Percentiles rank a stretch among this genome's conserved stretches.
phyloP scores from a whole-genome alignment of 1,140 invertebrate genomes.

The Drosophila virilis region DNA sequence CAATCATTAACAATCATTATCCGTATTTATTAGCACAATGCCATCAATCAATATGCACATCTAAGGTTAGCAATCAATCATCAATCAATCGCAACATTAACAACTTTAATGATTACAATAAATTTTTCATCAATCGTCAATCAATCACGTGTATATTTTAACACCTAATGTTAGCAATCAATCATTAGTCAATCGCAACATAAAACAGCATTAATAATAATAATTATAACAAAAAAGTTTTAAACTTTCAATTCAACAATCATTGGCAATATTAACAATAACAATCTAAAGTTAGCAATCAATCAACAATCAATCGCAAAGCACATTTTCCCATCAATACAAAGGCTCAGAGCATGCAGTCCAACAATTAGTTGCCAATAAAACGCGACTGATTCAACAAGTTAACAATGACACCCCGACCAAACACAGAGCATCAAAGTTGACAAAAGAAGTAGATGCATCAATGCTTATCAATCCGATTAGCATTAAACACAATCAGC shows the following conservation, averaged over 20 bases:
- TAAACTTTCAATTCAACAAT: no score
- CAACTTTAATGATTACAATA: background rate
- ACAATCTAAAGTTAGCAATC: no score
- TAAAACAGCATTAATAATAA: background rate
- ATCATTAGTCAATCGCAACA: background rate
- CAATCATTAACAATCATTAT: no score
- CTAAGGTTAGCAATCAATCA: no score
- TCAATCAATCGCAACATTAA: no score
- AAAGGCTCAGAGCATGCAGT: background rate
- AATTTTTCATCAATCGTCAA: background rate
- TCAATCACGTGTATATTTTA: no score
- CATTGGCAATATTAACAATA: no score
- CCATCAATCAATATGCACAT: no score
- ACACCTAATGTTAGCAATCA: background rate
- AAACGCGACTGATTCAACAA: constrained; percentile 15
- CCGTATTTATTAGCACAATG: no score
- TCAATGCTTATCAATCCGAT: constrained; percentile 46
- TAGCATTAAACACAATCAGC: constrained; percentile 40
- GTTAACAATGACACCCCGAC: background rate
- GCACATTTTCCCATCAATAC: no score
- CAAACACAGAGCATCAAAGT: constrained; percentile 17
- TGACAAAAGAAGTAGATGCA: constrained; percentile 29
- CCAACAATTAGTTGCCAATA: constrained; percentile 10
- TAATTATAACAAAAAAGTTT: no score
- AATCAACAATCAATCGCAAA: no score